phyloP scores from a whole-genome alignment of 2,797 vertebrate species.

The Enteromius unitaeniatus region DNA sequence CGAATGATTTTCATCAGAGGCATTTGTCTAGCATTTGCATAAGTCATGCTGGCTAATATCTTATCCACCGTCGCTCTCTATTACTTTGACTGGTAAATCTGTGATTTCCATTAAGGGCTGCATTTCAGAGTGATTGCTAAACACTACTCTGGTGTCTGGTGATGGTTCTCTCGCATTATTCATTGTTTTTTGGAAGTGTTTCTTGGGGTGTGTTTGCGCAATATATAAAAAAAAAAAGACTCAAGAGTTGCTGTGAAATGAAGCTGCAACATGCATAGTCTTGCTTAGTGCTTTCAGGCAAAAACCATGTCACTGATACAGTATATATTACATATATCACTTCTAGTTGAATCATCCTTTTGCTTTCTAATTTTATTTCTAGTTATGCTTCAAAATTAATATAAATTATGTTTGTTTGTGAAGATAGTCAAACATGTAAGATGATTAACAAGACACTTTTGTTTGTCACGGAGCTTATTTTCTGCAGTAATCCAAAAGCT shows the following conservation, averaged over 20 bases:
- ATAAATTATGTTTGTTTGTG: background rate
- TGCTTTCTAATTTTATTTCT: background rate
- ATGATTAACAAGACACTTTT: background rate
- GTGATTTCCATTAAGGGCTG: constrained; percentile 50
- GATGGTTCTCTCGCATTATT: background rate
- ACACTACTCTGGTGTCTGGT: background rate
- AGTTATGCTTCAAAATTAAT: background rate
- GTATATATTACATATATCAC: background rate
- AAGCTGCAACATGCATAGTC: background rate
- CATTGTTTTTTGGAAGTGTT: background rate
- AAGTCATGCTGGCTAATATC: constrained; percentile 19
- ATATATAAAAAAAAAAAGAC: background rate
- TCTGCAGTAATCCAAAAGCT: background rate
- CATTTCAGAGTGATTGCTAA: background rate
- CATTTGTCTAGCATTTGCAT: constrained; percentile 60
- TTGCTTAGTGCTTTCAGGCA: no score
- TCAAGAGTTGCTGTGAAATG: background rate
- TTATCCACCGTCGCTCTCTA: background rate
- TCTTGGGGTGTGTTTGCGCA: background rate
- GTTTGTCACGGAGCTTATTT: background rate
- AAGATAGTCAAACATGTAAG: background rate
- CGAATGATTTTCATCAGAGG: constrained; percentile 37
- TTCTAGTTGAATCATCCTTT: background rate
- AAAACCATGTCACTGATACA: no score
- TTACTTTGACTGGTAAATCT: constrained; percentile 54